A percentile compares a stretch with the other conserved stretches of the same genome.
Conservation (phyloP, 2,113 vertebrate species). For the Raphicerus campestris region DNA sequence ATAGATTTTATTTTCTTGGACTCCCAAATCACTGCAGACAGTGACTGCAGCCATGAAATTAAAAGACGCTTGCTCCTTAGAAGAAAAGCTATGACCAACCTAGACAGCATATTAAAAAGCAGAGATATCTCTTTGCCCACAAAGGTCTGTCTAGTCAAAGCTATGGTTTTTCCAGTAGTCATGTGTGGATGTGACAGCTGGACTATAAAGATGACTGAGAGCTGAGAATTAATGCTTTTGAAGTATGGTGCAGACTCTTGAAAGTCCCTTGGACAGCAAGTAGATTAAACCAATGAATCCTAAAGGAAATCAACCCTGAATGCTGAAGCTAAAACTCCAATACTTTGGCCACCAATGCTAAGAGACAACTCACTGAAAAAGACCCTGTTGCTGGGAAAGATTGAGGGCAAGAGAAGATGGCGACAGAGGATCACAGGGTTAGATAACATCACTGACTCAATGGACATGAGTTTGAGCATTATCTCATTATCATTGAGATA, state of each 20-base stretch:
- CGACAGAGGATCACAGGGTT: neutral
- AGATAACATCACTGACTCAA: neutral
- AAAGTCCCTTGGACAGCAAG: neutral
- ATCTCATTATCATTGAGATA: too few relatives aligned
- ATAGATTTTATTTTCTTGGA: neutral
- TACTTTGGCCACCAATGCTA: neutral
- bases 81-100: neutral
- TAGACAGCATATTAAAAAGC: neutral
- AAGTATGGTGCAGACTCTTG: neutral
- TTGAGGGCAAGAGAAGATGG: neutral
- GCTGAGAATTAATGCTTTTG: neutral
- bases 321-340: neutral
- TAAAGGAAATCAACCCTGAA: neutral
- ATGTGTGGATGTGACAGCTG: neutral
- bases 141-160: neutral
- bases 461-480: neutral
- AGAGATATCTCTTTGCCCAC: neutral
- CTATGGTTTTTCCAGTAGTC: neutral
- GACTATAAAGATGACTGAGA: neutral
- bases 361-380: neutral
- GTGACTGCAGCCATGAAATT: neutral
- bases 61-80: neutral
- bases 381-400: neutral
- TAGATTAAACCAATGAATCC: neutral
- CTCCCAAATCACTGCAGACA: neutral